Evolutionary conservation across 2,888 invertebrate species (phyloP).

Genomic region (Nowickia ferox): DNA sequence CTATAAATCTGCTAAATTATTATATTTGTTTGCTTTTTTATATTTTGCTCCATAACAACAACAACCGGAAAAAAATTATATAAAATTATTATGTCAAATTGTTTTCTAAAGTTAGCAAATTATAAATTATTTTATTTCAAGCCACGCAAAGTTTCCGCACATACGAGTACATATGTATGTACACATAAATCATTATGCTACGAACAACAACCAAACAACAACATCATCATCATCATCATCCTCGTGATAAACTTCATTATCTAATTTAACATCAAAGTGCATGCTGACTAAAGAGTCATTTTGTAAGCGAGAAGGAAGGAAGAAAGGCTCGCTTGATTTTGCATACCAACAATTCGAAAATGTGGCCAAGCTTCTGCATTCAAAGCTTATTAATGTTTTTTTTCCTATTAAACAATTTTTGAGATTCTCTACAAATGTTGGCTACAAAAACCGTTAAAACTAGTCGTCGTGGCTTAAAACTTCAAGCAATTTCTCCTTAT

Average conservation of each 20-base stretch:
- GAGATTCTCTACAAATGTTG: constrained; percentile 1
- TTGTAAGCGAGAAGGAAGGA: neutral
- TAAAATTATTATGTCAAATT: constrained; percentile 67
- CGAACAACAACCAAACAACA: neutral
- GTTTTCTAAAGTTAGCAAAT: constrained; percentile 57
- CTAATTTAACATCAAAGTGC: constrained; percentile 2
- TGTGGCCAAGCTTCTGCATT: neutral
- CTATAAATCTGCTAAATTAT: constrained; percentile 16
- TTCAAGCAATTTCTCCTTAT: constrained; percentile 6
- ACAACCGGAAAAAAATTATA: constrained; percentile 22
- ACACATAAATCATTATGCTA: neutral
- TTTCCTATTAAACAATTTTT: neutral
- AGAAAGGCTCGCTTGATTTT: constrained; percentile 23
- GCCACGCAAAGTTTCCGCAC: constrained; percentile 58
- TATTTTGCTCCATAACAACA: constrained; percentile 4
- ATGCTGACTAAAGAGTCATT: neutral
- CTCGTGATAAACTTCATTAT: constrained; percentile 11
- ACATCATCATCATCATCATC: constrained; percentile 15
- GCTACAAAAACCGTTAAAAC: constrained; percentile 48
- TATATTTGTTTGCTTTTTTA: constrained; percentile 13
- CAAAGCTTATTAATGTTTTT: neutral
- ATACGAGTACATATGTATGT: neutral
- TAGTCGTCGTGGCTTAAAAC: constrained; percentile 25
- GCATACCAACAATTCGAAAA: constrained; percentile 20
- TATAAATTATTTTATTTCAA: constrained; percentile 61